Conservation (phyloP, 2,888 invertebrate genomes). For the Hirtodrosophila cameraria region DNA sequence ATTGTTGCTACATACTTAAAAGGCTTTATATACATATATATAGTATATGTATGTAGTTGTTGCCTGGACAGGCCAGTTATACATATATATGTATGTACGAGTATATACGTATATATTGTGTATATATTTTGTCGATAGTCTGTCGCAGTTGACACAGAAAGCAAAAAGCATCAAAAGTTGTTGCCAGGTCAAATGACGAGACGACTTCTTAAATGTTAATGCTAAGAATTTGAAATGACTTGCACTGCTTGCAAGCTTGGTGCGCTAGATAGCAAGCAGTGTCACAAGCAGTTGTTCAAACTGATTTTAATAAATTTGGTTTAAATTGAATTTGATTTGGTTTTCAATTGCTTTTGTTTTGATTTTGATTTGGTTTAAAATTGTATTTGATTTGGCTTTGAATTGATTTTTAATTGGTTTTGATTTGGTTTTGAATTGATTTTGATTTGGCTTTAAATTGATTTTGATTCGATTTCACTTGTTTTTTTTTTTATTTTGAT, state of each 20-base stretch:
- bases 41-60: slow-evolving; percentile 18
- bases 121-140: slow-evolving; percentile 10
- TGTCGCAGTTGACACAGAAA: slow-evolving; percentile 51
- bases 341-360: too few relatives aligned
- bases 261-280: background rate
- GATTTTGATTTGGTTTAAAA: too few relatives aligned
- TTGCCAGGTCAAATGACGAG: background rate
- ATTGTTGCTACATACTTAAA: slow-evolving; percentile 40
- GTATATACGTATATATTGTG: background rate
- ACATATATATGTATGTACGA: slow-evolving; percentile 4
- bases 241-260: slow-evolving; percentile 32
- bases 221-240: too few relatives aligned
- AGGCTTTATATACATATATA: slow-evolving; percentile 50
- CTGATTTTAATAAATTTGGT: background rate
- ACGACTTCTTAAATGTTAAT: slow-evolving; percentile 2
- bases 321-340: too few relatives aligned
- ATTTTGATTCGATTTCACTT: too few relatives aligned
- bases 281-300: background rate
- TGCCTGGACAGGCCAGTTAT: slow-evolving; percentile 34
- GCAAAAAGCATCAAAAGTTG: slow-evolving; percentile 25
- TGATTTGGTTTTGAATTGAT: too few relatives aligned
- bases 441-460: too few relatives aligned
- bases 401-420: too few relatives aligned
- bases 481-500: too few relatives aligned
- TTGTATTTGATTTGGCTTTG: too few relatives aligned